Evolutionary conservation across 1,140 invertebrate species (phyloP), one percentile per base, ranked within the genome.

Genomic region (Dendrolimus punctatus): DNA sequence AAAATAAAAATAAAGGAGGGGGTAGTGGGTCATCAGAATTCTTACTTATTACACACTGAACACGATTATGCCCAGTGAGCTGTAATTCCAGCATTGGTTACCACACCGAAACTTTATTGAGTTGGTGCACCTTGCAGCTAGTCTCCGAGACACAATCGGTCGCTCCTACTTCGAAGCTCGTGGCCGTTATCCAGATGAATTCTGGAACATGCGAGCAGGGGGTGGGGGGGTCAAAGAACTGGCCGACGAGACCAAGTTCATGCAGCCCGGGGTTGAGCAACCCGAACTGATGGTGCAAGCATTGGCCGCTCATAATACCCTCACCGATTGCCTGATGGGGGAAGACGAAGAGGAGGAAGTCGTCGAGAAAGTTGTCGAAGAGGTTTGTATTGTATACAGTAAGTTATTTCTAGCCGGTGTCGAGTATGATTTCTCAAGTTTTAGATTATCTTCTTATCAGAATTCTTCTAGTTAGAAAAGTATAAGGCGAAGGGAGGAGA

Each of bases 151-250:
- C 53, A 87, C 95, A 44, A 94, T 95, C 62, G 90, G 92, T 57
- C 90, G 94, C 57, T 90, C 91, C 8, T 95, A 95, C 64, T 90
- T 88, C 41, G 90, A 91, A 50, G 90, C 94, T 0, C 88, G 93
- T 38, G 91, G 91, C 48, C 90, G 93, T 52, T 93, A 93, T 23
- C 91, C 94, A 46, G 90, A 92, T 54, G 91, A 91, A 40, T 95
- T 95, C 73, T 95, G 94, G 94, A 86, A 89, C 46, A 49, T 93
- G 91, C 71, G 90, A 88, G 56, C 85, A 90, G 57, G 92, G 87
- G 73, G 91, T 80, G 62, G 89, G 85, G 75, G 93, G 88, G 76
- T 90, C 89, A 87, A 92, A 60, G 92, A 94, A 62, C 83, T 95
- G 6, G 91, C 92, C 6, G 92, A 94, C 59, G 85, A 90, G 85